Evolutionary conservation across 2,797 vertebrate genomes (phyloP), one percentile per base, ranked within the genome.

Genomic region (Phoeniculus purpureus): DNA sequence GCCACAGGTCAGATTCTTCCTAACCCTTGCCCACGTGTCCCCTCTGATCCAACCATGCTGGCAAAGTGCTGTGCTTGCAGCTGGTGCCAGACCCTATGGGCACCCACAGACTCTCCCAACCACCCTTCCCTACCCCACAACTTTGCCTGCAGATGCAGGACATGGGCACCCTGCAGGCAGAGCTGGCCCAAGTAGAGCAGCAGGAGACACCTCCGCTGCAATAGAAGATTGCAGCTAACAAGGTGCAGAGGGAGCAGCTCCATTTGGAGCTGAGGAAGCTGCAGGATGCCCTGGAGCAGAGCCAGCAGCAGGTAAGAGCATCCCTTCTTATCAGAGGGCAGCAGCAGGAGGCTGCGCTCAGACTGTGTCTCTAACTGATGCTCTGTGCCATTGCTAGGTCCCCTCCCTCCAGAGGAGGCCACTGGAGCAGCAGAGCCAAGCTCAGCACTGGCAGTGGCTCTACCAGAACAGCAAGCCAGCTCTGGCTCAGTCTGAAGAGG

Each of bases 401-500:
- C 76, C 31, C 2, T 60, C 80, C 17, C 94, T 96, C 6, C 97
- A 97, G 89, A 78, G 96, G 62, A 96, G 87, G 61, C 93, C 98
- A 87, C 92, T 78, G 40, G 96, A 98, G 64, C 94, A 97, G 83
- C 94, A 89, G 68, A 92, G 56, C 76, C 97, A 90, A 92, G 96
- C 97, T 86, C 92, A 93, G 15, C 96, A 76, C 71, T 97, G 97
- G 94, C 97, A 98, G 96, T 94, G 94, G 68, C 96, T 97, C 85
- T 94, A 97, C 34, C 96, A 97, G 64, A 77, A 96, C 19, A 96
- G 96, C 27, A 62, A 94, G 78, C 92, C 22, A 81, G 95, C 95
- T 64, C 95, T 98, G 95, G 96, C 97, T 12, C 43, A 43, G 43
- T 15, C 43, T 43, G 43, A 43, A 21, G 90, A 98, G 9, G 97